Conservation (phyloP, 2,888 invertebrate genomes). For the Chymomyza fuscimana region DNA sequence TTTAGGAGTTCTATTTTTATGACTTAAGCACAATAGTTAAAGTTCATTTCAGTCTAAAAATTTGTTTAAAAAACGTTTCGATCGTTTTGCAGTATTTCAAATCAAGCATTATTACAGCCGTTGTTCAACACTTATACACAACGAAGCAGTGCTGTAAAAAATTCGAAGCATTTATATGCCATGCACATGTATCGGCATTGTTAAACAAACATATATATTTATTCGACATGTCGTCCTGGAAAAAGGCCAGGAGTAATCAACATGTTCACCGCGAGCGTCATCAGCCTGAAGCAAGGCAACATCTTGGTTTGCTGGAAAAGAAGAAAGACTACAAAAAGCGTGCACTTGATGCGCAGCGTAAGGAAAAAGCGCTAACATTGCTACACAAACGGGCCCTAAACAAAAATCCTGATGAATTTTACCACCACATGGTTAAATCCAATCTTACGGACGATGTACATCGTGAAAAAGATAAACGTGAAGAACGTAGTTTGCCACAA, state of each 20-base stretch:
- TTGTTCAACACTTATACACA: neutral
- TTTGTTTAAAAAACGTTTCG: too few species aligned
- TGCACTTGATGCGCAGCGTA: conserved; percentile 89
- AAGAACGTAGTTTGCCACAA: conserved; percentile 91
- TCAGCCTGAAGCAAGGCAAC: conserved; percentile 88
- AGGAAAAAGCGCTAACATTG: conserved; percentile 89
- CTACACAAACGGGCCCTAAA: conserved; percentile 91
- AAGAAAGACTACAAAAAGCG: conserved; percentile 92
- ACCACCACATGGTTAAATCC: conserved; percentile 97
- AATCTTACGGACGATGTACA: conserved; percentile 84
- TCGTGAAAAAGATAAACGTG: conserved; percentile 86
- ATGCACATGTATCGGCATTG: neutral
- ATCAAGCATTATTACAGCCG: too few species aligned
- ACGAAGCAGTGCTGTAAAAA: neutral
- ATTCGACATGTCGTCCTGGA: conserved; percentile 90
- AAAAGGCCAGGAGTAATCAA: conserved; percentile 92
- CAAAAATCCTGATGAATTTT: conserved; percentile 99
- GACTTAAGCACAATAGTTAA: too few species aligned
- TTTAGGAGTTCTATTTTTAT: too few species aligned
- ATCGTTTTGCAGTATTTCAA: too few species aligned
- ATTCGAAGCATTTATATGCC: neutral
- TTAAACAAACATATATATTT: neutral
- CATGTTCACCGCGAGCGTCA: conserved; percentile 92
- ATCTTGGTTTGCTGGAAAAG: conserved; percentile 91
- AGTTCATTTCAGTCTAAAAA: too few species aligned